These are phyloP conservation scores for Tetragnatha versicolor DNA, from an alignment of 1,140 invertebrate genomes.

Conservation along the genomic window DNA sequence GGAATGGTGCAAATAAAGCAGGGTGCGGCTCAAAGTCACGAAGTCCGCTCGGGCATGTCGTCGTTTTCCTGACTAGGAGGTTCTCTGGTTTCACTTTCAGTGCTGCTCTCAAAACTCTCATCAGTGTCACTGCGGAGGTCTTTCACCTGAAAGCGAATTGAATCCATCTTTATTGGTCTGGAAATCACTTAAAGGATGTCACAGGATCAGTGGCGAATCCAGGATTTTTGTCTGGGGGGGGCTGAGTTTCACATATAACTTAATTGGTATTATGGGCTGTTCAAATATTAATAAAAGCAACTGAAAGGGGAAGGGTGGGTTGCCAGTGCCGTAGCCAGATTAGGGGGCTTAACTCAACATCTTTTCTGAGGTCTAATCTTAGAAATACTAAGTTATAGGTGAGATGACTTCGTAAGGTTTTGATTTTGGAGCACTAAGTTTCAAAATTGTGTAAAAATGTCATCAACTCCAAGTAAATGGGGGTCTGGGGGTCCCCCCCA, in stretches of 20 bases:
- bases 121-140: constrained; percentile 50
- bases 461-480: too few relatives aligned
- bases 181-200: not conserved
- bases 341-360: too few relatives aligned
- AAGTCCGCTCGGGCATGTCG: not conserved
- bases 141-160: constrained; percentile 24
- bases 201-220: not conserved
- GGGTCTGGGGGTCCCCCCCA: too few relatives aligned
- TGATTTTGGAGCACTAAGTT: too few relatives aligned
- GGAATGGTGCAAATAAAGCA: constrained; percentile 7
- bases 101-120: not conserved
- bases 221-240: not conserved
- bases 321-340: too few relatives aligned
- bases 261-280: not conserved
- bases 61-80: constrained; percentile 26
- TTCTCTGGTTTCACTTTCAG: constrained; percentile 24
- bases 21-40: not conserved
- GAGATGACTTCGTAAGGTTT: too few relatives aligned
- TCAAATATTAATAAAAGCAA: not conserved
- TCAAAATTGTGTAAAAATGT: too few relatives aligned
- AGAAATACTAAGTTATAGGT: too few relatives aligned
- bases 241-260: not conserved
- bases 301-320: not conserved
- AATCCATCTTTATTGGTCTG: not conserved
- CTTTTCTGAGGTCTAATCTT: too few relatives aligned